Conservation (phyloP, 2,888 invertebrate species). For the Chrysina gloriosa region DNA sequence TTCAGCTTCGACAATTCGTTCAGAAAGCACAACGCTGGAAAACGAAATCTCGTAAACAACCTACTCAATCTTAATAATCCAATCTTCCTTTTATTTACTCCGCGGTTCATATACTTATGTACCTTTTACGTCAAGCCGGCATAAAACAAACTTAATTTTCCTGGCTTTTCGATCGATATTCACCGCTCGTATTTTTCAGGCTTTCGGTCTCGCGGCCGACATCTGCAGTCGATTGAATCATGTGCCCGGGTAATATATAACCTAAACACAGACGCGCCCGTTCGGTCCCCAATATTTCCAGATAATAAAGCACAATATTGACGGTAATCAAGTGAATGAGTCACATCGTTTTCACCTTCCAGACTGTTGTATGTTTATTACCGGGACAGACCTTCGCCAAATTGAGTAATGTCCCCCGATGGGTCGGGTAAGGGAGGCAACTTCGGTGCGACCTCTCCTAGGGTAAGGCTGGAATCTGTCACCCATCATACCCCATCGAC, state of each 20-base stretch:
- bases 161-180: constrained; percentile 6
- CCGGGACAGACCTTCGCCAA: constrained; percentile 4
- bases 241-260: constrained; percentile 27
- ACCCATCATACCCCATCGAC: constrained; percentile 22
- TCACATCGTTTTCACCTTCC: constrained; percentile 32
- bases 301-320: constrained; percentile 32
- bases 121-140: not conserved
- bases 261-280: constrained; percentile 4
- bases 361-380: constrained; percentile 15
- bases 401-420: constrained; percentile 31
- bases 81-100: constrained; percentile 24
- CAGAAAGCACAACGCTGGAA: too few relatives aligned
- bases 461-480: constrained; percentile 23
- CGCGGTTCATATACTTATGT: constrained; percentile 7
- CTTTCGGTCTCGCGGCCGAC: not conserved
- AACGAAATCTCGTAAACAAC: not conserved
- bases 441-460: not conserved
- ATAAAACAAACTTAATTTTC: constrained; percentile 31
- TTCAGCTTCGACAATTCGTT: too few relatives aligned
- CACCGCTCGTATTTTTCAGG: not conserved
- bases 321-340: constrained; percentile 36
- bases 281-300: constrained; percentile 27
- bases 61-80: constrained; percentile 14
- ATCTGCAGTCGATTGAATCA: constrained; percentile 29
- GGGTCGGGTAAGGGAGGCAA: not conserved